Evolutionary conservation across 2,113 vertebrate genomes (phyloP).

Genomic region (Psilopsiagon aurifrons): DNA sequence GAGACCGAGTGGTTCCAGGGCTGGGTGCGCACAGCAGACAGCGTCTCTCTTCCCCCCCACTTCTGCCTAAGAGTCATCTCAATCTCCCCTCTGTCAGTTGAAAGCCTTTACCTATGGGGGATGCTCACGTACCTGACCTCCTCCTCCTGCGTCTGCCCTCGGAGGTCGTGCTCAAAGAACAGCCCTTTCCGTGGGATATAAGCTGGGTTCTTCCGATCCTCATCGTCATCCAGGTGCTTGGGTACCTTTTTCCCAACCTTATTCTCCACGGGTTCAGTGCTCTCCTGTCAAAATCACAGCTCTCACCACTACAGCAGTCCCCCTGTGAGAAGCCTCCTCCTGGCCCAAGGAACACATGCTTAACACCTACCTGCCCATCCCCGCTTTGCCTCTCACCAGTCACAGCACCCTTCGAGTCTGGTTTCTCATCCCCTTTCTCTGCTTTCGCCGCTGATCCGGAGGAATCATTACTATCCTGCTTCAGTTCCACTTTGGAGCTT

Average conservation of each 20-base stretch:
- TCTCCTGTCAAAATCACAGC: constrained; percentile 82
- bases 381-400: constrained; percentile 95
- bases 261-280: constrained; percentile 91
- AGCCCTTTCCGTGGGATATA: constrained; percentile 96
- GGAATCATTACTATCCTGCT: constrained; percentile 73
- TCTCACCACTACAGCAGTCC: constrained; percentile 55
- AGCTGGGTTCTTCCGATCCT: constrained; percentile 95
- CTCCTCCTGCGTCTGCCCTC: constrained; percentile 92
- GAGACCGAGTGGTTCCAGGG: fast-evolving
- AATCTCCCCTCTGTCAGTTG: neutral
- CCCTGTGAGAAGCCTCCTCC: neutral
- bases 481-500: constrained; percentile 78
- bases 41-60: fast-evolving
- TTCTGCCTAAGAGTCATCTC: neutral
- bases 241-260: constrained; percentile 83
- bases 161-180: constrained; percentile 97
- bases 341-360: neutral
- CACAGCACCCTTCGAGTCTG: constrained; percentile 80
- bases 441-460: constrained; percentile 71
- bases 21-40: neutral
- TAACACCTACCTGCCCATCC: constrained; percentile 89
- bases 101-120: neutral
- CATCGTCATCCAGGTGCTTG: constrained; percentile 94
- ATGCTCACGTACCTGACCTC: constrained; percentile 82
- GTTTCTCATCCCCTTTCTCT: constrained; percentile 78